Base-by-base conservation (phyloP, 2,797 vertebrate species). In the Adelosebastes latens region DNA sequence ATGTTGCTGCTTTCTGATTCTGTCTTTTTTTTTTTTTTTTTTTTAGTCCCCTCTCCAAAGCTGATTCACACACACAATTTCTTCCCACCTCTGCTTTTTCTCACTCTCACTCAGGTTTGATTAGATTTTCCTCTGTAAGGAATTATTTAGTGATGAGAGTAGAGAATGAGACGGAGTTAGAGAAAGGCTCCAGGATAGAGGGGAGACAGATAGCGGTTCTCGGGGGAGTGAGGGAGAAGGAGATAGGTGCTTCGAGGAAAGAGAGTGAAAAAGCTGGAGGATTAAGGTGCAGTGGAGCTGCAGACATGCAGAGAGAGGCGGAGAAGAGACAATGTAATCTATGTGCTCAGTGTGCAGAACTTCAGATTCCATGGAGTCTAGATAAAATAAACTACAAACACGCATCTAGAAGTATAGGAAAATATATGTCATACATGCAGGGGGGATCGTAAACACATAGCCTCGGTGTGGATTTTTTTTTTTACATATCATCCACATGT, bases 61-160 rank as follows among this genome's bases (percentile, higher is more conserved):
- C 85, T 67, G 75, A 89, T 81, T 75, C 86, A 85, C 79, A 77
- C 88, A 86, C 87, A 86, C 84, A 75, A 82, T 93, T 91, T 85
- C 85, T 82, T 79, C 69, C 88, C 79, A 87, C 88, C 80, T 91
- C 88, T 86, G 56, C 87, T 77, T 90, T 90, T 81, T 85, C 82
- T 90, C 89, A 83, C 86, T 89, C 77, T 78, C 64, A 25, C 85
- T 86, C 80, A 88, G 87, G 91, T 93, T 92, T 94, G 92, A 94
- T 94, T 93, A 92, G 91, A 92, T 93, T 91, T 93, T 84, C 85
- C 71, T 90, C 90, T 86, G 88, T 92, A 78, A 89, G 88, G 84
- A 93, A 94, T 93, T 92, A 93, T 95, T 94, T 93, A 90, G 89
- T 84, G 92, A 91, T 83, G 90, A 93, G 82, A 88, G 91, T 63